Base-by-base conservation (phyloP, 2,888 invertebrate genomes). In the Drosophila nigritarsus region DNA sequence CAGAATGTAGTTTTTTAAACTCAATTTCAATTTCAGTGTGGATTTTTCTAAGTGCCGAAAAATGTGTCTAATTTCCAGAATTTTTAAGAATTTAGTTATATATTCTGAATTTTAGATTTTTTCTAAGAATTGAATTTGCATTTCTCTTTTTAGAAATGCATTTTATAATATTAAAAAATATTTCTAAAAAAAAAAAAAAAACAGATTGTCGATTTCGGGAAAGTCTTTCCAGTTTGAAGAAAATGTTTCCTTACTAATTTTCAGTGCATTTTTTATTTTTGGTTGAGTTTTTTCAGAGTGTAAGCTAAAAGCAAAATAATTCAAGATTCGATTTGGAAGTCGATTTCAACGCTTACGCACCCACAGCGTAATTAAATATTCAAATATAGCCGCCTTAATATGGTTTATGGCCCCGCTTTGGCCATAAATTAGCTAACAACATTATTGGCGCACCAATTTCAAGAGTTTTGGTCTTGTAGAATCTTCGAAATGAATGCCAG, bases 351-450 rank as follows among this genome's bases (percentile, higher is more conserved):
- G 61, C 58, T 77, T 83, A 79, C 79, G 83, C 89, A 86, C 82
- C 89, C 89, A 85, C 81, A 60, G 55, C 67, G 55, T 72, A 67
- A 78, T 81, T 75, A 78, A 71, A 76, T 74, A 88, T 80, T 73
- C 86, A 83, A 81, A 86, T 88, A 69, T 34, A 20, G 24, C 40
- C 18, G 59, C 62, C 75, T 74, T 61, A 72, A 75, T 84, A 76
- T 83, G 80, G 83, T 85, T 85, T 85, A 89, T 87, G 84, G 70
- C 73, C 60, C 56, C 62, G 60, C 40, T n/a, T 55, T 24, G 60
- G 64, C 72, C 73, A 84, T 84, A 84, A 84, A 86, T 84, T 72
- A 83, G 58, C 75, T 66, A 66, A 75, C 64, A 75, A 61, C 73
- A 84, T 81, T 82, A 82, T 86, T 83, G 78, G 81, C 83, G 34